Evolutionary conservation across 2,797 vertebrate species (phyloP), one percentile per base, ranked within the genome.

Genomic region (Chrysocyon brachyurus): DNA sequence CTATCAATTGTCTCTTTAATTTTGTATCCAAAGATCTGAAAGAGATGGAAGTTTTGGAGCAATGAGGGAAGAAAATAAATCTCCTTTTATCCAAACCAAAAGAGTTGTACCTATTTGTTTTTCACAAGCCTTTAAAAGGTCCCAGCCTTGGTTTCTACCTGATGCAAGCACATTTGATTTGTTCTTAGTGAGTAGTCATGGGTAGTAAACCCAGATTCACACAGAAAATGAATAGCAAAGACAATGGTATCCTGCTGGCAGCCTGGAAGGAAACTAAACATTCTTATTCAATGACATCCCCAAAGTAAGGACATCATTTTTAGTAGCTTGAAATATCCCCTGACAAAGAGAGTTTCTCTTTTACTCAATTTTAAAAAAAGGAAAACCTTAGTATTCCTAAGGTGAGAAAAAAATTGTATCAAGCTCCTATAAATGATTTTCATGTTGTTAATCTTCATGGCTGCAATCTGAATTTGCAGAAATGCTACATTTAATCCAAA

Each of bases 401-500:
- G 91, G 72, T 33, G 12, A 95, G 24, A 87, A 86, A 96, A 91
- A 96, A 93, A 70, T 5, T 7, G 26, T 24, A 93, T 68, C 40
- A 83, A 66, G 12, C 72, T 12, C 54, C 33, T 73, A 17, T 36
- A 87, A 93, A 79, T 22, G 2, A 61, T 72, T 81, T 90, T 83
- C 64, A 36, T 56, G 6, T 36, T 49, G 26, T 86, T 96, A 84
- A 40, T 66, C 8, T 59, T 82, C 31, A 22, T 90, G 40, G 19
- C 31, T 96, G 36, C 24, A 89, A 28, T 87, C 28, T 81, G 81
- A 92, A 97, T 28, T 86, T 14, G 6, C 2, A 90, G 17, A 86
- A 26, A 68, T 21, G 21, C 22, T 93, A 19, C 15, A 85, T 96
- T 98, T 54, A 64, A 72, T 97, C 56, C 70, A 91, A 93, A 90